Evolutionary conservation across 2,797 vertebrate genomes (phyloP).

Genomic region (Sebastes melanostomus): DNA sequence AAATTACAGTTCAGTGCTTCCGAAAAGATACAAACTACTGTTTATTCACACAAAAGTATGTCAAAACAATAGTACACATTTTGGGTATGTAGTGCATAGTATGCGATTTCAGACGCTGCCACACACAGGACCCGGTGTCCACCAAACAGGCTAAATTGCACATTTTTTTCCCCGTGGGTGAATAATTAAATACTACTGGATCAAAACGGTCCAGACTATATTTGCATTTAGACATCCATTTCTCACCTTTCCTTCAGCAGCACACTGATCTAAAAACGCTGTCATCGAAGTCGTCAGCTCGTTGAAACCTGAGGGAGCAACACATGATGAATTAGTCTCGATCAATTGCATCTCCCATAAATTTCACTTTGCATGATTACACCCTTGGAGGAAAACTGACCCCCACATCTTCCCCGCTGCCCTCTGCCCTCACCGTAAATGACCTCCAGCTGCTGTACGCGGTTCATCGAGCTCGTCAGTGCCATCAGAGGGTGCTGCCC

Average conservation of each 20-base stretch:
- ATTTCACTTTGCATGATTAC: conserved; percentile 7
- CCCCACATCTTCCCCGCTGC: not conserved
- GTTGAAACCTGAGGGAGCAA: conserved; percentile 85
- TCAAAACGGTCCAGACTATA: not conserved
- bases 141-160: not conserved
- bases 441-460: conserved; percentile 93
- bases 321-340: conserved; percentile 8
- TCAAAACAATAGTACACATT: too few relatives aligned
- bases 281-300: conserved; percentile 89
- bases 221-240: not conserved
- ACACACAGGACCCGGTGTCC: not conserved
- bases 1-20: too few relatives aligned
- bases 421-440: conserved; percentile 87
- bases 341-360: not conserved
- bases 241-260: conserved; percentile 91
- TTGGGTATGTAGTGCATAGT: too few relatives aligned
- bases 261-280: conserved; percentile 89
- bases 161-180: not conserved
- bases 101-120: accelerated
- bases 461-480: conserved; percentile 88
- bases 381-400: not conserved
- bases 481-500: conserved; percentile 89
- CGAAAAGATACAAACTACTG: too few relatives aligned
- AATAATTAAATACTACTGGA: not conserved
- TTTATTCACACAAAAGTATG: too few relatives aligned